Evolutionary conservation across 2,888 invertebrate genomes (phyloP), one percentile per base, ranked within the genome.

Genomic region (Clanis bilineata): DNA sequence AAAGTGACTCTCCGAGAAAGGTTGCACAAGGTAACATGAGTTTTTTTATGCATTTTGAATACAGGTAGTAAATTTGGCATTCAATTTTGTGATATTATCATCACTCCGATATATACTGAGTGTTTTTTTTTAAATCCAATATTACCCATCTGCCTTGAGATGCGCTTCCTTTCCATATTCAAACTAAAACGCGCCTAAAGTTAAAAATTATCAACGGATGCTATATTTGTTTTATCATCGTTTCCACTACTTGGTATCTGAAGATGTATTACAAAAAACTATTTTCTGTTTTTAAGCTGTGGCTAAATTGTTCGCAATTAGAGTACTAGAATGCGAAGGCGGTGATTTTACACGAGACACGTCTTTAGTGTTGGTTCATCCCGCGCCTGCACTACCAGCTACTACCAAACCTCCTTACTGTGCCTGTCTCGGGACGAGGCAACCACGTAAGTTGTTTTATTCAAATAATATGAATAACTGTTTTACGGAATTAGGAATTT

Each of bases 291-390:
- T 63, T 62, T 18, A 36, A 94, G 95, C 94, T 47, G 86, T 95
- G 0, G 85, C 90, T 41, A 94, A 93, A 67, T 78, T 95, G 9
- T 95, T 95, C 67, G 90, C 93, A 56, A 93, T 94, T 39, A 83
- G 93, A 58, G 93, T 95, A 0, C 74, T 95, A 38, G 92, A 92
- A 63, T 95, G 95, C 68, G 94, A 94, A 55, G 90, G 93, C 5
- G 94, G 94, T 0, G 93, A 94, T 75, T 94, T 94, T 63, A 88
- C 88, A 0, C 83, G 85, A 58, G 91, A 82, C 36, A 74, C 78
- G 0, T 86, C 86, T 0, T 60, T 76, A 45, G 82, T 86, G 21
- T 59, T 87, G 44, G 76, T 87, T 0, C 83, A 82, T 36, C 79
- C 81, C 0, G 79, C 85, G 0, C 82, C 84, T 0, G 65, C 73